phyloP scores from a whole-genome alignment of 2,113 vertebrate genomes.

The Myocastor coypus region DNA sequence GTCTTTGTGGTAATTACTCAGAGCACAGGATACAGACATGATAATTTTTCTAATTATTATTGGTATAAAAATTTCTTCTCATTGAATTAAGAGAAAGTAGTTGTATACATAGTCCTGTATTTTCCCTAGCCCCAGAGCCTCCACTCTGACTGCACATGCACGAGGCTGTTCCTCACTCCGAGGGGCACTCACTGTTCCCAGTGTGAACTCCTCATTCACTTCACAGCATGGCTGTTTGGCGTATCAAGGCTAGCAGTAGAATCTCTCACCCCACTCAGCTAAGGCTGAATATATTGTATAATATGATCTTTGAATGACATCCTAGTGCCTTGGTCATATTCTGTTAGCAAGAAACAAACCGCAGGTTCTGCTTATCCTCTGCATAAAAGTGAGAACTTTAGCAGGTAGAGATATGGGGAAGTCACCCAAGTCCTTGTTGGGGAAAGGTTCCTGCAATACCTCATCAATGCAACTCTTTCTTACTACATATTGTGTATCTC shows the following conservation, averaged over 20 bases:
- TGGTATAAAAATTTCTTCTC: no score
- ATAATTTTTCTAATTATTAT: no score
- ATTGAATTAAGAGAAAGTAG: no score
- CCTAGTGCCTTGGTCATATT: neutral
- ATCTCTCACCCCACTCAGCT: neutral
- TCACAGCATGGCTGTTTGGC: neutral
- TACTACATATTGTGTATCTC: accelerated
- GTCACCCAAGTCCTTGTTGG: accelerated
- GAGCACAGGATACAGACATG: no score
- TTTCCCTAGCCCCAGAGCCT: no score
- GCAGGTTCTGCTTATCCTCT: neutral
- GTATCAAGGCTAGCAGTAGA: neutral
- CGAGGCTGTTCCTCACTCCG: neutral
- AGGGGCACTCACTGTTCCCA: accelerated
- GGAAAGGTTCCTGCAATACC: no score
- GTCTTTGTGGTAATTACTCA: no score
- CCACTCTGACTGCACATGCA: neutral
- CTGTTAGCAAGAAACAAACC: neutral
- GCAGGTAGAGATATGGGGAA: no score
- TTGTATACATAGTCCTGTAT: no score
- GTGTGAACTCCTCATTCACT: neutral
- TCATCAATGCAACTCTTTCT: accelerated
- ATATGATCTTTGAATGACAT: accelerated
- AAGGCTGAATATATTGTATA: neutral
- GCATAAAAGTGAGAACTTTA: neutral